phyloP scores from a whole-genome alignment of 2,797 vertebrate species.

The Novumbra hubbsi region DNA sequence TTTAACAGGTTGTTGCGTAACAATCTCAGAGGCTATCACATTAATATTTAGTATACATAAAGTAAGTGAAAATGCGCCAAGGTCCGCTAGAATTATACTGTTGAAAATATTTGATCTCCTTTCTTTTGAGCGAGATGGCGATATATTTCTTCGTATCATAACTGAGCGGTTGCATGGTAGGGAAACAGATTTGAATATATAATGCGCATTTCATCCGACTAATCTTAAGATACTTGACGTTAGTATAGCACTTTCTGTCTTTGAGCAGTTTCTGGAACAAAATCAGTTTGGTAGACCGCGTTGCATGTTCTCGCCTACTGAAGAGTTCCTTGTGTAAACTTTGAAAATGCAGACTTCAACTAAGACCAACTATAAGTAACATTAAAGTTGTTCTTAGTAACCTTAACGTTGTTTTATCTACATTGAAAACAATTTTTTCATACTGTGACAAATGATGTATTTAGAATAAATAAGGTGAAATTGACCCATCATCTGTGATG shows the following conservation, averaged over 20 bases:
- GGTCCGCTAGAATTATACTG: slow-evolving; percentile 10
- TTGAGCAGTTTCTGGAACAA: neutral
- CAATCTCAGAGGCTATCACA: slow-evolving; percentile 28
- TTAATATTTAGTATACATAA: slow-evolving; percentile 45
- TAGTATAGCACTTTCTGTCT: neutral
- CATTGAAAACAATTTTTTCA: slow-evolving; percentile 19
- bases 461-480: slow-evolving; percentile 43
- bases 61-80: slow-evolving; percentile 8
- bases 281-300: neutral
- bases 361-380: neutral
- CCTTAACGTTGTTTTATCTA: neutral
- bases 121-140: neutral
- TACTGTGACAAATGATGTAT: slow-evolving; percentile 13
- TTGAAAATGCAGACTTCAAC: neutral
- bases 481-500: slow-evolving; percentile 56
- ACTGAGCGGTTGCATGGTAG: neutral
- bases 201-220: too few relatives aligned
- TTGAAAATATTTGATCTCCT: slow-evolving; percentile 26
- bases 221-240: neutral
- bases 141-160: neutral
- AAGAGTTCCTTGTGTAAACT: neutral
- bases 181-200: neutral
- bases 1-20: slow-evolving; percentile 53
- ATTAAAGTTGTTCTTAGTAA: neutral
- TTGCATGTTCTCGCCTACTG: neutral